Evolutionary conservation across 2,888 invertebrate genomes (phyloP).

Genomic region (Perizoma flavofasciatum): DNA sequence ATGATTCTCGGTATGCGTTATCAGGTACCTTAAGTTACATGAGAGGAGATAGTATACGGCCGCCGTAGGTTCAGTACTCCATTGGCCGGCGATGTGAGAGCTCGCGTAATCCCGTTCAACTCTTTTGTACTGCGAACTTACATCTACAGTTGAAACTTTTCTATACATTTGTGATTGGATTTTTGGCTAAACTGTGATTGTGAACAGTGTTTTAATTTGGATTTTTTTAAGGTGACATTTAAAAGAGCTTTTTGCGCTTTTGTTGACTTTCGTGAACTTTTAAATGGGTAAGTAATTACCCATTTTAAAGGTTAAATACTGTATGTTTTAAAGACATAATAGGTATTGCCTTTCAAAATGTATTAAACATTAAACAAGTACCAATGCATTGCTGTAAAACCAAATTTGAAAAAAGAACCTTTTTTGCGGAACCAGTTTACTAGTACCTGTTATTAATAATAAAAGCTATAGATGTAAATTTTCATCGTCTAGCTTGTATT

Average conservation of each 20-base stretch:
- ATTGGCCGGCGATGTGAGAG: conserved; percentile 57
- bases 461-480: not conserved
- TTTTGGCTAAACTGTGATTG: conserved; percentile 26
- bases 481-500: not conserved
- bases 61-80: conserved; percentile 59
- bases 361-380: conserved; percentile 6
- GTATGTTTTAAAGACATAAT: not conserved
- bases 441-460: no score
- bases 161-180: conserved; percentile 15
- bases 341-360: not conserved
- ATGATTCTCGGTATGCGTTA: conserved; percentile 67
- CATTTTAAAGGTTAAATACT: conserved; percentile 5
- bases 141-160: conserved; percentile 20
- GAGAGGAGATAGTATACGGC: conserved; percentile 68
- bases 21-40: conserved; percentile 68
- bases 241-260: conserved; percentile 19
- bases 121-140: conserved; percentile 49
- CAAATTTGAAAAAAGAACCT: not conserved
- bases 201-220: conserved; percentile 29
- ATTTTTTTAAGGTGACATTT: conserved; percentile 34
- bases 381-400: not conserved
- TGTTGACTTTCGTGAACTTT: conserved; percentile 20
- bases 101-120: conserved; percentile 62
- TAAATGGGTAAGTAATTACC: conserved; percentile 24
- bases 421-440: conserved; percentile 6